Conservation (phyloP, 1,140 invertebrate species). For the Lerema accius region DNA sequence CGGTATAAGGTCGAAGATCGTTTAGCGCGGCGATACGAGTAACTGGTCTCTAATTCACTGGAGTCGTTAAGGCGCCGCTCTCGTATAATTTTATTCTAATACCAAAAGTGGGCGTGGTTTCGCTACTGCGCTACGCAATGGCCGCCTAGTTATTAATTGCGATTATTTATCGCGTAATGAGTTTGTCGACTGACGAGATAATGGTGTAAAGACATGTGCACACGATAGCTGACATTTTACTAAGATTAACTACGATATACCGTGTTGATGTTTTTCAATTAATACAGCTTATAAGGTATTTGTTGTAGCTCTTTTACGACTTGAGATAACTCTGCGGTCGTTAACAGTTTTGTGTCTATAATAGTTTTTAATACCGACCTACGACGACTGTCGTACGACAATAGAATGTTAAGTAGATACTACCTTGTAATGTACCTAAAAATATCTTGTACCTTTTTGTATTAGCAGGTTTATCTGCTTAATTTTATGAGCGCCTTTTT, state of each 20-base stretch:
- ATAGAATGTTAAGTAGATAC: not conserved
- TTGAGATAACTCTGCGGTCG: not conserved
- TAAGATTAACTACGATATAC: constrained; percentile 11
- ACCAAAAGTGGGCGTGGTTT: constrained; percentile 53
- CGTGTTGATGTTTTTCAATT: constrained; percentile 16
- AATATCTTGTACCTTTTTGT: too few species aligned
- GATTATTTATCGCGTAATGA: constrained; percentile 60
- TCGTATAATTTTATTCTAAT: constrained; percentile 61
- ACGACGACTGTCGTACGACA: not conserved
- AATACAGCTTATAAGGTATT: not conserved
- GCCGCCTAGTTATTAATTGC: constrained; percentile 57
- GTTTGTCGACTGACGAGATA: constrained; percentile 36
- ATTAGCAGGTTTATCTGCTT: too few species aligned
- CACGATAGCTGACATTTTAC: constrained; percentile 11
- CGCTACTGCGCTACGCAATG: constrained; percentile 64
- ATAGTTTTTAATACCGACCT: not conserved
- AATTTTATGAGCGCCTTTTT: too few species aligned
- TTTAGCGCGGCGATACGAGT: not conserved
- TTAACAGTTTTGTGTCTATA: not conserved
- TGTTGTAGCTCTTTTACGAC: not conserved
- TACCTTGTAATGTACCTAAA: not conserved
- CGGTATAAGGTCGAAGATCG: constrained; percentile 24
- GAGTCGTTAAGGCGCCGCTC: constrained; percentile 28
- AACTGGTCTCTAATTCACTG: constrained; percentile 9
- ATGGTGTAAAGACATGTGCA: constrained; percentile 34